Evolutionary conservation across 2,113 vertebrate species (phyloP).

Genomic region (Beaufortia kweichowensis): DNA sequence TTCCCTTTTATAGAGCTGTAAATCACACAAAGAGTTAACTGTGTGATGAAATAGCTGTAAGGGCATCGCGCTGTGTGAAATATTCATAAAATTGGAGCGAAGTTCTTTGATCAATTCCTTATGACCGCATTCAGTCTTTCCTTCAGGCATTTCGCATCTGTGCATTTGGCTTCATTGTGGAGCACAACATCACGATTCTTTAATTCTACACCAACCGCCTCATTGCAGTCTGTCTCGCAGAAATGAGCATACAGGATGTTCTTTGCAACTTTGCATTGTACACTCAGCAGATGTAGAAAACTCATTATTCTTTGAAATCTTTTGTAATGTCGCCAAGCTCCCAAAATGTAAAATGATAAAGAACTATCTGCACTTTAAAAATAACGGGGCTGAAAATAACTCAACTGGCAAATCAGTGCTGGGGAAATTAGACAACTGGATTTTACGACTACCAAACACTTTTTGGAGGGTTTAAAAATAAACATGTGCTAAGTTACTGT

Average conservation of each 20-base stretch:
- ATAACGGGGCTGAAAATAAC: too few species aligned
- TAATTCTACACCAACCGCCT: slow-evolving; percentile 7
- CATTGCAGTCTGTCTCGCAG: not conserved
- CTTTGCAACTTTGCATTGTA: slow-evolving; percentile 16
- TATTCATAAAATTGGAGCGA: slow-evolving; percentile 46
- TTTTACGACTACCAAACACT: too few species aligned
- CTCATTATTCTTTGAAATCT: slow-evolving; percentile 14
- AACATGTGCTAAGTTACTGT: too few species aligned
- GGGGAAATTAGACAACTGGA: too few species aligned
- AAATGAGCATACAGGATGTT: slow-evolving; percentile 24
- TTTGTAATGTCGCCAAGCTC: not conserved
- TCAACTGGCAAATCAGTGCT: too few species aligned
- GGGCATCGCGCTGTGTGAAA: slow-evolving; percentile 39
- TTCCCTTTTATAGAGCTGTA: slow-evolving; percentile 26
- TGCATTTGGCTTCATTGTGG: slow-evolving; percentile 6
- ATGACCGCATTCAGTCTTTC: slow-evolving; percentile 38
- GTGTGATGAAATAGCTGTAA: slow-evolving; percentile 23
- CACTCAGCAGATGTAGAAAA: slow-evolving; percentile 32
- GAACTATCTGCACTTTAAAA: not conserved
- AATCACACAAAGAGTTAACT: slow-evolving; percentile 40
- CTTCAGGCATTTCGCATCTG: slow-evolving; percentile 36
- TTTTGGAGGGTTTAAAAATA: too few species aligned
- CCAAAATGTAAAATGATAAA: not conserved
- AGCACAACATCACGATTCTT: not conserved
- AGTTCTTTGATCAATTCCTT: slow-evolving; percentile 52